Evolutionary conservation across 2,888 invertebrate species (phyloP).

Genomic region (Pteria penguin): DNA sequence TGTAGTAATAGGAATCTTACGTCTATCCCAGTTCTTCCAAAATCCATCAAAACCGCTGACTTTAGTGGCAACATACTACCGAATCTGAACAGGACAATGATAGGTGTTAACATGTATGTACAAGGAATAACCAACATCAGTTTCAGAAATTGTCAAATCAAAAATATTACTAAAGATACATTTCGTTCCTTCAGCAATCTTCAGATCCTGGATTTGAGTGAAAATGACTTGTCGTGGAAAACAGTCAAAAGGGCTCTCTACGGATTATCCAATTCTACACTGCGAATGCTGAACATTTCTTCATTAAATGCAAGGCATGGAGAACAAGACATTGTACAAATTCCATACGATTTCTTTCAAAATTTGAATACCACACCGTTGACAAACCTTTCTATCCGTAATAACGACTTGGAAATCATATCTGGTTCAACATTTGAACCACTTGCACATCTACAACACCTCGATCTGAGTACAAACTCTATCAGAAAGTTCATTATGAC

Average conservation of each 20-base stretch:
- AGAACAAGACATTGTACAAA: too few relatives aligned
- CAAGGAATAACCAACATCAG: not conserved
- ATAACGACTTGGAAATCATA: not conserved
- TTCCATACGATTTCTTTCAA: not conserved
- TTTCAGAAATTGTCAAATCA: not conserved
- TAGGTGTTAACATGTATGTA: not conserved
- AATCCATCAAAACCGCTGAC: not conserved
- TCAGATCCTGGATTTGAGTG: not conserved
- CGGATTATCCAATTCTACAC: not conserved
- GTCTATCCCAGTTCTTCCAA: not conserved
- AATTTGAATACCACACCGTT: not conserved
- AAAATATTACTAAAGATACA: not conserved
- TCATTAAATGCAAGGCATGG: not conserved
- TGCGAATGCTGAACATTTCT: not conserved
- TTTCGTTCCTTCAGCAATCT: not conserved
- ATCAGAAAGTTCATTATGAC: not conserved
- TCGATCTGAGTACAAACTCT: conserved; percentile 8
- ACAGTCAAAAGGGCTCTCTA: not conserved
- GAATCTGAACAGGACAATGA: not conserved
- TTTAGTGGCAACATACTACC: not conserved
- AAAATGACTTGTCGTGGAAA: not conserved
- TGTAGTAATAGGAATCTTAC: not conserved
- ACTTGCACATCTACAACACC: not conserved
- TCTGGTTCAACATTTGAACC: not conserved
- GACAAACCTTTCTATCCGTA: not conserved